Evolutionary conservation across 2,888 invertebrate species (phyloP).

Genomic region (Clepsis dumicolana): DNA sequence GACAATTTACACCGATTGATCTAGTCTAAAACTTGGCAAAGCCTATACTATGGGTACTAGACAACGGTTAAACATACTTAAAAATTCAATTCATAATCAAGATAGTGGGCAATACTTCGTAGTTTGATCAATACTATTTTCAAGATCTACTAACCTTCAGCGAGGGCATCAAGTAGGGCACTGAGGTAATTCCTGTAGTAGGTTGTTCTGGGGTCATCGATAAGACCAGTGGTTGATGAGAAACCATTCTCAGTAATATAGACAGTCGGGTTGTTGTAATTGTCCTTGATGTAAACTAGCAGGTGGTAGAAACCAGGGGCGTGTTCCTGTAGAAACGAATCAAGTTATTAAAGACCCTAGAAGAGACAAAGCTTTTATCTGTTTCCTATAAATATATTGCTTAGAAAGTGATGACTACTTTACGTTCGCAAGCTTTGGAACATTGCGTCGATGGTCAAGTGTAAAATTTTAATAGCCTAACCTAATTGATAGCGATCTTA

Average conservation of each 20-base stretch:
- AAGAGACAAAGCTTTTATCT: background rate
- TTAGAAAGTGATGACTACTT: too few species aligned
- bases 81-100: too few species aligned
- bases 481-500: background rate
- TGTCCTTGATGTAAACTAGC: slow-evolving; percentile 45
- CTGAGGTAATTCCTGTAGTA: slow-evolving; percentile 64
- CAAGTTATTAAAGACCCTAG: background rate
- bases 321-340: slow-evolving; percentile 45
- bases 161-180: slow-evolving; percentile 64
- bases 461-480: background rate
- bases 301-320: slow-evolving; percentile 48
- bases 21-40: too few species aligned
- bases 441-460: background rate
- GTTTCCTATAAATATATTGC: too few species aligned
- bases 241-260: slow-evolving; percentile 83
- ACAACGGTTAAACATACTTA: too few species aligned
- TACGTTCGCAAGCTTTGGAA: background rate
- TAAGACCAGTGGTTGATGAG: slow-evolving; percentile 63
- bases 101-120: too few species aligned
- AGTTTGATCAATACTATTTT: too few species aligned
- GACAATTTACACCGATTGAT: too few species aligned
- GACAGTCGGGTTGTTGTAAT: slow-evolving; percentile 47
- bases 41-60: too few species aligned
- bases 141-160: slow-evolving; percentile 51
- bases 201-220: slow-evolving; percentile 65